Conservation (phyloP, 2,113 vertebrate species). For the Gavialis gangeticus region DNA sequence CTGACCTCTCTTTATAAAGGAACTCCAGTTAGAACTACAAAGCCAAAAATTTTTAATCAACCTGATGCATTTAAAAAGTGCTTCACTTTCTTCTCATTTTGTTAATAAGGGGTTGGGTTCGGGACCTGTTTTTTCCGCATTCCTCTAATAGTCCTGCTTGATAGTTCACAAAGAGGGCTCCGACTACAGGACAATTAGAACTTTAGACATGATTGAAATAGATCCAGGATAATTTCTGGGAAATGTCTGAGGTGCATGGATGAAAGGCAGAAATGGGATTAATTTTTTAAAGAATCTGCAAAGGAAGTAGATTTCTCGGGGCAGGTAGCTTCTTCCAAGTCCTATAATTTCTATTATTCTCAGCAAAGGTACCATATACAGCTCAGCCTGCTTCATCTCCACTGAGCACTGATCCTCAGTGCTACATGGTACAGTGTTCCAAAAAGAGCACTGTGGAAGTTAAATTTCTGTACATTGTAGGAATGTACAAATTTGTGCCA, state of each 20-base stretch:
- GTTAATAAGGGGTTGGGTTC: rapidly evolving
- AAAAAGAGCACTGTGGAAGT: slow-evolving; percentile 15
- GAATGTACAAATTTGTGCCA: slow-evolving; percentile 10
- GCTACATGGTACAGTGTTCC: background rate
- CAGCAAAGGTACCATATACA: background rate
- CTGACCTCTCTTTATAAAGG: background rate
- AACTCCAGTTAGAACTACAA: background rate
- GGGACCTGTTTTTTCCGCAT: background rate
- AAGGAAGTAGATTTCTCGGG: background rate
- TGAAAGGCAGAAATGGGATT: background rate
- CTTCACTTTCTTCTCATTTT: background rate
- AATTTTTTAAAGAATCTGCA: background rate
- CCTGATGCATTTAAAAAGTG: background rate
- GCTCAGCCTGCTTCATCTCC: background rate
- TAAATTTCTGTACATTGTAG: background rate
- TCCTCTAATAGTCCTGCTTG: background rate
- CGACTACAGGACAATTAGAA: background rate
- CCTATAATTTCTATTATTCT: background rate
- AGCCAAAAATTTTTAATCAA: background rate
- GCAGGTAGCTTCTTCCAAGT: background rate
- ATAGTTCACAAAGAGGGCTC: background rate
- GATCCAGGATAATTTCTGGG: background rate
- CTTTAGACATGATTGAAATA: background rate
- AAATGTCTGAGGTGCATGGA: background rate
- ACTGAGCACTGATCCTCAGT: background rate